Base-by-base conservation (phyloP, 2,113 vertebrate genomes). In the Cyanoderma ruficeps region DNA sequence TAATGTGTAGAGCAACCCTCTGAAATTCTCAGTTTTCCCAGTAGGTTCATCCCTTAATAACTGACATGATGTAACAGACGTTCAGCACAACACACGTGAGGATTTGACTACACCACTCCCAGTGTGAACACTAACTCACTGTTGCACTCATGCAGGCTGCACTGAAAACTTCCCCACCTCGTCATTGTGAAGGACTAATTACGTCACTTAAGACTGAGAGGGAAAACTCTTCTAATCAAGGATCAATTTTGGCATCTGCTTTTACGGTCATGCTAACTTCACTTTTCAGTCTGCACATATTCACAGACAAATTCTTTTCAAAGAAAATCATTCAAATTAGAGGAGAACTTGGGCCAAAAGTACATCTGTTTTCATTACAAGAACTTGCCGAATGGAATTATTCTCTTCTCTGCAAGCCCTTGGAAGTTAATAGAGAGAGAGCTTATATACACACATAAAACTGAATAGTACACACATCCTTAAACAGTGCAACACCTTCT, bases 141-240 rank as follows among this genome's bases (percentile, higher is more conserved):
- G 65, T 33, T 87, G 87, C 23, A 41, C 50, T 91, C 84, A 69
- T 42, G 67, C 75, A 76, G 37, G 72, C 44, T 59, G 39, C 70
- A 21, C 57, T 74, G 71, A 90, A 95, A 91, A 53, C 56, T 71
- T 80, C 47, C 74, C 87, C 79, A 76, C 77, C 6, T 21, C 30
- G 90, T 39, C 80, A 86, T 7, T 89, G 80, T 39, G 81, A 87
- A 82, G 69, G 92, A 55, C n/a, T 91, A 93, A 94, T 49, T 33
- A 17, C 23, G 23, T 89, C 84, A 94, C 70, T 65, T 93, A 83
- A 92, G 91, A 90, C 3, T 18, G 18, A 53, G 52, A 94, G 85
- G 85, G 71, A 93, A 90, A 87, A 74, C 56, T 72, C 83, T 88
- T 78, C 53, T 91, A 69, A 96, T 93, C 10, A 60, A 95, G 81